phyloP scores from a whole-genome alignment of 1,140 invertebrate genomes.

The Zaprionus africanus region DNA sequence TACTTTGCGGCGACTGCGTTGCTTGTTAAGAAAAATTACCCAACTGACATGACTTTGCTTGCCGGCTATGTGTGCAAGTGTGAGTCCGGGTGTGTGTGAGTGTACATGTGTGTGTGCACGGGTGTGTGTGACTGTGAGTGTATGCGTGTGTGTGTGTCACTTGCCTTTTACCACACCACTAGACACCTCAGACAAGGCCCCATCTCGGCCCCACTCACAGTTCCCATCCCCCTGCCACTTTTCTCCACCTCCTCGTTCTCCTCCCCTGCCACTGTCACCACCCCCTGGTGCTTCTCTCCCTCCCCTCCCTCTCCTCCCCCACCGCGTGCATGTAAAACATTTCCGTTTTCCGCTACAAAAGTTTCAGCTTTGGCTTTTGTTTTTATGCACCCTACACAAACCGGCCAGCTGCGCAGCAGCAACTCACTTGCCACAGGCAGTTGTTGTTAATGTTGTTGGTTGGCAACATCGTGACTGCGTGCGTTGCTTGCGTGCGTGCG shows the following conservation, averaged over 20 bases:
- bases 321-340: constrained; percentile 76
- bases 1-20: constrained; percentile 48
- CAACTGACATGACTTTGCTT: constrained; percentile 41
- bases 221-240: too few species aligned
- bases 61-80: constrained; percentile 18
- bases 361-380: constrained; percentile 72
- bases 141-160: constrained; percentile 26
- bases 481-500: too few species aligned
- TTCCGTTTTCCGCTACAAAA: constrained; percentile 80
- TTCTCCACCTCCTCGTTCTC: neutral
- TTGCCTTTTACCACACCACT: constrained; percentile 19
- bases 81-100: constrained; percentile 2
- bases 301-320: constrained; percentile 12
- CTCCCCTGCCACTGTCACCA: neutral
- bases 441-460: neutral
- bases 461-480: neutral
- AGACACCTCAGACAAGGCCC: constrained; percentile 6
- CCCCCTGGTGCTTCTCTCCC: neutral
- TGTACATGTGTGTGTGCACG: neutral
- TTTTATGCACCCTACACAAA: constrained; percentile 40
- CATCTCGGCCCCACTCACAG: neutral
- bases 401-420: neutral
- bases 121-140: constrained; percentile 2
- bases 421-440: neutral
- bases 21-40: constrained; percentile 49